These are phyloP conservation scores for Wasmannia auropunctata DNA, from an alignment of 1,140 invertebrate genomes.

Conservation along the genomic window DNA sequence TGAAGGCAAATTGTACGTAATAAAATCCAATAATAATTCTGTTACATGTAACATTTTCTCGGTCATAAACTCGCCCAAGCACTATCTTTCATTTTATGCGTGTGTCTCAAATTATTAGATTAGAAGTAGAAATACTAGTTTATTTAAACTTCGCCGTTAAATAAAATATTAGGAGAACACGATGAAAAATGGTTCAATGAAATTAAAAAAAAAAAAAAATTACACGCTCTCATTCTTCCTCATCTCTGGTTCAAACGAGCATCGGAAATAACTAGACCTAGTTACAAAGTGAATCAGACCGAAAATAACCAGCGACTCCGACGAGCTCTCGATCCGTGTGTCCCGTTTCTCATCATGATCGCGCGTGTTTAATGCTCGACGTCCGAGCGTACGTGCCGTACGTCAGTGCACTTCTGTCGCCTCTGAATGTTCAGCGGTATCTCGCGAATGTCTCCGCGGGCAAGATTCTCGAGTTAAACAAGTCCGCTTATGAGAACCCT, in stretches of 20 bases:
- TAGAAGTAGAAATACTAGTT: neutral
- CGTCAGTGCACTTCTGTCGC: neutral
- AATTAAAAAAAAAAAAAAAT: neutral
- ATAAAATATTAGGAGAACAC: neutral
- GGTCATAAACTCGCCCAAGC: neutral
- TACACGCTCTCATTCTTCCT: neutral
- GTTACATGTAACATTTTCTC: slow-evolving; percentile 9
- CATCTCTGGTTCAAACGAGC: neutral
- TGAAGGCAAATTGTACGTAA: slow-evolving; percentile 41
- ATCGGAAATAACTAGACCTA: slow-evolving; percentile 13
- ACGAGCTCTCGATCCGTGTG: neutral
- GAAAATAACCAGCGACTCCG: neutral
- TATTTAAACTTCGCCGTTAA: neutral
- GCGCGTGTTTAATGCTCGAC: neutral
- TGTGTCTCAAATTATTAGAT: neutral
- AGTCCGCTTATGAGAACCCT: neutral
- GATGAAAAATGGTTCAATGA: neutral
- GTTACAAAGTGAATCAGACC: neutral
- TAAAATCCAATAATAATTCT: slow-evolving; percentile 17
- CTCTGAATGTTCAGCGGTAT: neutral
- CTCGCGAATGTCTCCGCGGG: neutral
- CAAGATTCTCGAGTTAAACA: neutral
- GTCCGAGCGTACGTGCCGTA: neutral
- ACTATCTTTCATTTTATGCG: neutral
- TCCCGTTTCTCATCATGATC: neutral